A percentile compares a stretch with the other conserved stretches of the same genome.
These are phyloP conservation scores for Tympanoctomys barrerae DNA, from an alignment of 2,797 vertebrate species.

Conservation along the genomic window DNA sequence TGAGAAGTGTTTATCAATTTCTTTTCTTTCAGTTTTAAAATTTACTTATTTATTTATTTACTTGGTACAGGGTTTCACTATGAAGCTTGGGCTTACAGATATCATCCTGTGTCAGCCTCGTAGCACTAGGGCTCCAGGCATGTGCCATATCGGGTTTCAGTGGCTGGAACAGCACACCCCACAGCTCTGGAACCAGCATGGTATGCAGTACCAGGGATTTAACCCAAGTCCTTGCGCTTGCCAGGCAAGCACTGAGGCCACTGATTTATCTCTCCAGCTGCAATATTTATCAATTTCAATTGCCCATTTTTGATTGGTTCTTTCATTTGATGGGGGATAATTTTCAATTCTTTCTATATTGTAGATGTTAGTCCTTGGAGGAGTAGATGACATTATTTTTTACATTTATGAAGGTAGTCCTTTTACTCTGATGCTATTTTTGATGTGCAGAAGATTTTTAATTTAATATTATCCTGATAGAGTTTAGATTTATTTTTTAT, in stretches of 20 bases:
- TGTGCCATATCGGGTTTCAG: no score
- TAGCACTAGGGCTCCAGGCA: no score
- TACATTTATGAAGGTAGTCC: not conserved
- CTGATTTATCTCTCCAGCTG: no score
- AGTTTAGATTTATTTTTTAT: not conserved
- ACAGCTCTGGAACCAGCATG: no score
- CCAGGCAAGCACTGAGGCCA: no score
- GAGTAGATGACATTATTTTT: not conserved
- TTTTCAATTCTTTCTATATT: not conserved
- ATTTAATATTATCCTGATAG: not conserved
- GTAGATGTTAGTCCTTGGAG: not conserved
- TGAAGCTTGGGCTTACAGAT: no score
- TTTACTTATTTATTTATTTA: no score
- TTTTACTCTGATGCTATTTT: not conserved
- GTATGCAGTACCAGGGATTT: no score
- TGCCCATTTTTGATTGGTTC: not conserved
- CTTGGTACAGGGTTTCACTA: no score
- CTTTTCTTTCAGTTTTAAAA: not conserved
- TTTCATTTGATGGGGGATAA: not conserved
- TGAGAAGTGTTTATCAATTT: not conserved
- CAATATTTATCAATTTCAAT: not conserved
- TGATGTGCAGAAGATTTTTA: not conserved
- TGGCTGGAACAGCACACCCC: no score
- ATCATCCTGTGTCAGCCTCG: no score
- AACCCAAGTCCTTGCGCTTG: no score